Evolutionary conservation across 2,888 invertebrate species (phyloP).

Genomic region (Athetis lepigone): DNA sequence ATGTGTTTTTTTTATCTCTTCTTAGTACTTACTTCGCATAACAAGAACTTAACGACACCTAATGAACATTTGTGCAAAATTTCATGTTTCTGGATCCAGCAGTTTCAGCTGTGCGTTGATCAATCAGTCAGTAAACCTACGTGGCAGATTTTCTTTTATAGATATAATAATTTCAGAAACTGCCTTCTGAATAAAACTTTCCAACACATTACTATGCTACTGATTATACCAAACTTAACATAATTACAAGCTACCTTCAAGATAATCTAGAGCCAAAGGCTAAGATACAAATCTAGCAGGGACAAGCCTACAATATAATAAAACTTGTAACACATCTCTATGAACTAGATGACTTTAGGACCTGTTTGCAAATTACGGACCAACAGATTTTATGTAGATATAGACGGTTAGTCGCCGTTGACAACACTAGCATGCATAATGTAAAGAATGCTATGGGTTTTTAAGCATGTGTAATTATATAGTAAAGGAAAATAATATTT

Average conservation of each 20-base stretch:
- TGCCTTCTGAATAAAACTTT: background rate
- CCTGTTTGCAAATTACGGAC: conserved; percentile 44
- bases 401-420: background rate
- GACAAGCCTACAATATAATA: conserved; percentile 24
- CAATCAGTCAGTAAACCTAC: too few relatives aligned
- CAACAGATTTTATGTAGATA: conserved; percentile 24
- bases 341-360: conserved; percentile 44
- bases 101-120: too few relatives aligned
- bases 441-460: conserved; percentile 11
- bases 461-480: background rate
- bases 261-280: conserved; percentile 50
- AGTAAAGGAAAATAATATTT: background rate
- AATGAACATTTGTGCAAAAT: too few relatives aligned
- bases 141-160: too few relatives aligned
- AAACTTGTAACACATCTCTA: conserved; percentile 39
- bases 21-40: too few relatives aligned
- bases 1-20: too few relatives aligned
- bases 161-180: background rate
- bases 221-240: conserved; percentile 17
- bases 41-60: too few relatives aligned
- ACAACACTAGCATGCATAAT: conserved; percentile 10
- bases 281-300: conserved; percentile 34
- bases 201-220: conserved; percentile 8
- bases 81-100: too few relatives aligned
- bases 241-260: conserved; percentile 31